Percentiles rank a stretch among this genome's conserved stretches.
phyloP scores from a whole-genome alignment of 2,888 invertebrate species.

The Deroplatys truncata region DNA sequence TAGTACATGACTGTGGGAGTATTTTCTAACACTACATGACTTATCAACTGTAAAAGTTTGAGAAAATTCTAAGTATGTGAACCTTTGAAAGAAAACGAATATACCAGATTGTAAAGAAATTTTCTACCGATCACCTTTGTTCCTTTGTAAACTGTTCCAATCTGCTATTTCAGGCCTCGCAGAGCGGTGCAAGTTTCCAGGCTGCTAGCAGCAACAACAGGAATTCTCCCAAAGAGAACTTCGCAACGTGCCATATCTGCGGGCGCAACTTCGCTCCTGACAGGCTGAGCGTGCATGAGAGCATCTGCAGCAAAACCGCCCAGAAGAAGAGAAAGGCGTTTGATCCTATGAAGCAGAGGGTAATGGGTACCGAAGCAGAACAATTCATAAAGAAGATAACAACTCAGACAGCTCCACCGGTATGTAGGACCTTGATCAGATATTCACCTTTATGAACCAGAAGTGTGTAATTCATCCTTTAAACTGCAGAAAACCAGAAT shows the following conservation, averaged over 20 bases:
- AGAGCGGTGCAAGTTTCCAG: background rate
- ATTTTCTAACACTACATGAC: too few relatives aligned
- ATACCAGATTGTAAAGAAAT: too few relatives aligned
- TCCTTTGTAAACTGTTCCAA: too few relatives aligned
- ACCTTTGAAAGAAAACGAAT: too few relatives aligned
- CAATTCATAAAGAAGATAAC: slow-evolving; percentile 55
- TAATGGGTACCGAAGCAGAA: slow-evolving; percentile 85
- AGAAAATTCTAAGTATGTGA: too few relatives aligned
- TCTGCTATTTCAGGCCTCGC: background rate
- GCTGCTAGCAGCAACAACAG: background rate
- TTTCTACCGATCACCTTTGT: too few relatives aligned
- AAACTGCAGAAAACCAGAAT: background rate
- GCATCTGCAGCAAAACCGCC: slow-evolving; percentile 75
- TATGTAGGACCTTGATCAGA: background rate
- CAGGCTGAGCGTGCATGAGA: slow-evolving; percentile 75
- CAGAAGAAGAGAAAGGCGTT: slow-evolving; percentile 85
- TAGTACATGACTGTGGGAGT: too few relatives aligned
- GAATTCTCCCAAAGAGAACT: slow-evolving; percentile 38
- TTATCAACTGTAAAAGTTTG: too few relatives aligned
- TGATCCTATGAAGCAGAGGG: slow-evolving; percentile 86
- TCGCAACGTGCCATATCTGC: slow-evolving; percentile 67
- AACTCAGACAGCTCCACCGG: background rate
- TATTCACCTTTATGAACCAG: background rate
- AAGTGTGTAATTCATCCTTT: background rate
- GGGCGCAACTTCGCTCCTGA: slow-evolving; percentile 77